Base-by-base conservation (phyloP, 2,797 vertebrate species). In the Pristis pectinata region DNA sequence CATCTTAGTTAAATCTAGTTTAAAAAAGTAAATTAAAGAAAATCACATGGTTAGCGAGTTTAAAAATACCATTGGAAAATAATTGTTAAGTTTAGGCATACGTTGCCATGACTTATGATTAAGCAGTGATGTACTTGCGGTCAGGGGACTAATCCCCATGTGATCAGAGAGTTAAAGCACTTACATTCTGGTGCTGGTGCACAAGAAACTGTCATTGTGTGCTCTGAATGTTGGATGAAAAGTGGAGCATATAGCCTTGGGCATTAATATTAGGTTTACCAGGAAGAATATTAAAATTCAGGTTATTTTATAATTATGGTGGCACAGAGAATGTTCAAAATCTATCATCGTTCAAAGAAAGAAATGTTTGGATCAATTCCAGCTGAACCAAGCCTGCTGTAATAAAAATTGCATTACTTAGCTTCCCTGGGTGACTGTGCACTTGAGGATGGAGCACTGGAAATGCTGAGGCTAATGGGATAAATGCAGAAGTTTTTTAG, bases 371-470 rank as follows among this genome's bases (percentile, higher is more conserved):
- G 61, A 92, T 67, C 89, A 92, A 92, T 67, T 67, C 61, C 89
- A 67, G 61, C 59, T 92, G 19, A 64, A 67, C 89, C 61, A 92
- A 92, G 34, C 61, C 53, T 87, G 49, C 30, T 92, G 56, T 37
- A 92, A 92, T 92, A 64, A 92, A 85, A 92, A 92, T 67, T 30
- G 87, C 59, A 91, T 64, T 91, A 37, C 87, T 91, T 91, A 37
- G 87, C 59, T 22, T 92, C 89, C 89, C 89, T 41, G 89, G 89
- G 19, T 92, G 56, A 41, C 19, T 13, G 89, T 13, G 30, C 53
- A 24, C 82, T 59, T 87, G 83, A 87, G 27, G 83, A 59, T 87
- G 53, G 83, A 59, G 27, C 30, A 87, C 10, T 34, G 83, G 53
- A 87, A 87, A 59, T 87, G 30, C 53, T 34, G 53, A 87, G 30